Percentiles rank a stretch among this genome's conserved stretches.
Evolutionary conservation across 2,888 invertebrate species (phyloP).

Genomic region (Amphimallon solstitiale): DNA sequence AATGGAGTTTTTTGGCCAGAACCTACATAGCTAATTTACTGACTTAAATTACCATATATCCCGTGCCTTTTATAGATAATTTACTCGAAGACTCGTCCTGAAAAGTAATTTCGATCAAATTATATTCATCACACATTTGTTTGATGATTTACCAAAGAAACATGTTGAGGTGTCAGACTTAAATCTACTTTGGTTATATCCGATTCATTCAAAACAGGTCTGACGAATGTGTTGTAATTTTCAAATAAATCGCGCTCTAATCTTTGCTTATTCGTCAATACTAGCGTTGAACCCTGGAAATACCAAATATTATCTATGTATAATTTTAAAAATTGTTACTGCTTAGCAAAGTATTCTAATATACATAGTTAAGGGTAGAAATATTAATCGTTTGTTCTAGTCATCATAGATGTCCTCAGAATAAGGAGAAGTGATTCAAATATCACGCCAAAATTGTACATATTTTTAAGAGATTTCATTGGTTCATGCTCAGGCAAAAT

Average conservation of each 20-base stretch:
- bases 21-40: too few species aligned
- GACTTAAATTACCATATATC: slow-evolving; percentile 64
- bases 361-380: too few species aligned
- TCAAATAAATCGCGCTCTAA: slow-evolving; percentile 66
- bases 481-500: too few species aligned
- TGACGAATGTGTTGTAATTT: slow-evolving; percentile 63
- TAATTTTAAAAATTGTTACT: too few species aligned
- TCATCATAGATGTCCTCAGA: too few species aligned
- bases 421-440: too few species aligned
- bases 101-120: slow-evolving; percentile 1
- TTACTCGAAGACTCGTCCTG: slow-evolving; percentile 56
- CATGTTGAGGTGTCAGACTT: slow-evolving; percentile 49
- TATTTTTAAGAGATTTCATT: too few species aligned
- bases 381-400: too few species aligned
- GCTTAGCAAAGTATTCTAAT: too few species aligned
- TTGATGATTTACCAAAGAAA: slow-evolving; percentile 53
- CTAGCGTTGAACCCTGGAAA: slow-evolving; percentile 59
- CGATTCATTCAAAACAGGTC: slow-evolving; percentile 54
- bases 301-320: background rate
- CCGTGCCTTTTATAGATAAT: slow-evolving; percentile 58
- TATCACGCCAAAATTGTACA: too few species aligned
- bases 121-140: slow-evolving; percentile 3
- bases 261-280: slow-evolving; percentile 65
- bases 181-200: slow-evolving; percentile 53
- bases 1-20: too few species aligned